Evolutionary conservation across 1,140 invertebrate genomes (phyloP), one percentile per base, ranked within the genome.

Genomic region (Nymphalis io): DNA sequence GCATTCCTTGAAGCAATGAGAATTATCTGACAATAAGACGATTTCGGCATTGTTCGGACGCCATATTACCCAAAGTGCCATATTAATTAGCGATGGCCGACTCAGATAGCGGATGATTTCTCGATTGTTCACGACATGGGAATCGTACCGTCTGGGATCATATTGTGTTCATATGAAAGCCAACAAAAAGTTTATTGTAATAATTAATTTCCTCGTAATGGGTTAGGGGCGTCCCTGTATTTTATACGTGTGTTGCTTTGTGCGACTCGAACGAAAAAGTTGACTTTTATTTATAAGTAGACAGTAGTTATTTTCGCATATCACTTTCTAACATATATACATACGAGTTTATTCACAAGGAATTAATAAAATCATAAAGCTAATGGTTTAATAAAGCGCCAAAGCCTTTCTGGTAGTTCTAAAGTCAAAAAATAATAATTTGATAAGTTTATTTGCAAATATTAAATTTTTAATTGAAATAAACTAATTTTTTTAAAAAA

Each of bases 81-180:
- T 72, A 79, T 79, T 79, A 74, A 79, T 79, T 76, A 79, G 73
- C 63, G 77, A 79, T 79, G 74, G 66, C 74, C 77, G 63, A 79
- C 64, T 68, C 51, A 79, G 77, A 79, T 78, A 75, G 2, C 33
- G 60, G 68, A 73, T 51, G 74, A 69, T 74, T 68, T 76, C 77
- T 73, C 65, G 68, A 76, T 76, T 79, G 77, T 79, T 72, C 58
- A n/a, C 59, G 20, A 71, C 70, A 74, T 76, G 76, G 65, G 76
- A 79, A 79, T 58, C 58, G 63, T 70, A 71, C 61, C 62, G 68
- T 64, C 58, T 68, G 70, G 70, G 67, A 77, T 66, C 61, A 69
- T 75, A 75, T 75, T 73, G 73, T 73, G 70, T 73, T 58, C 58
- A 53, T 59, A 63, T 55, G 69, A 74, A 74, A 73, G 57, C 68